Evolutionary conservation across 2,113 vertebrate species (phyloP).

Genomic region (Anarrhichthys ocellatus): DNA sequence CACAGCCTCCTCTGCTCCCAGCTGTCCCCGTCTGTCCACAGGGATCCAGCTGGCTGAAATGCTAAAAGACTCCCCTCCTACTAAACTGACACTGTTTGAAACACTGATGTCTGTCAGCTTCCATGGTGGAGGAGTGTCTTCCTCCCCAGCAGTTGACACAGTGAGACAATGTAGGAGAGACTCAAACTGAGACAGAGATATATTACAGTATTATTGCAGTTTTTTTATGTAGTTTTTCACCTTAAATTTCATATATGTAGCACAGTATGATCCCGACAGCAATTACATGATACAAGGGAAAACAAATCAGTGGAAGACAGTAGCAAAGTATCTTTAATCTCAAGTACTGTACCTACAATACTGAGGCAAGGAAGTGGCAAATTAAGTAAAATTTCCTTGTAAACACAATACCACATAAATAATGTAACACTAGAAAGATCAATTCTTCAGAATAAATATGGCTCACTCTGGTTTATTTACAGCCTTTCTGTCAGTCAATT

Average conservation of each 20-base stretch:
- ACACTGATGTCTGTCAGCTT: conserved; percentile 25
- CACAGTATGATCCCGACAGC: too few relatives aligned
- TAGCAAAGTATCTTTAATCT: neutral
- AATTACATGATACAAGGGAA: neutral
- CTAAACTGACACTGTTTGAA: conserved; percentile 36
- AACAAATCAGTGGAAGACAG: neutral
- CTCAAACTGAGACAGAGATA: neutral
- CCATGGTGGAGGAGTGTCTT: neutral
- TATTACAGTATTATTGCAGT: neutral
- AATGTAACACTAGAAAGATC: neutral
- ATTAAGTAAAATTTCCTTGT: neutral
- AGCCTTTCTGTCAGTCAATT: neutral
- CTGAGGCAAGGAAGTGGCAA: neutral
- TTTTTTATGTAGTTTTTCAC: neutral
- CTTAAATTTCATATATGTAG: neutral
- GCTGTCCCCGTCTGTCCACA: conserved; percentile 34
- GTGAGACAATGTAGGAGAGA: neutral
- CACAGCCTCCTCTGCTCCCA: conserved; percentile 19
- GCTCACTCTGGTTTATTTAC: neutral
- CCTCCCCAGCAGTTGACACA: conserved; percentile 1
- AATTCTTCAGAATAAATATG: neutral
- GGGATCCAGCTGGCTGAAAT: conserved; percentile 41
- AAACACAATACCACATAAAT: neutral
- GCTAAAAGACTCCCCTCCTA: conserved; percentile 26
- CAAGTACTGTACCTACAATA: neutral